Percentiles rank a stretch among this genome's conserved stretches.
These are phyloP conservation scores for Meiosimyza platycephala DNA, from an alignment of 2,888 invertebrate species.

Conservation along the genomic window DNA sequence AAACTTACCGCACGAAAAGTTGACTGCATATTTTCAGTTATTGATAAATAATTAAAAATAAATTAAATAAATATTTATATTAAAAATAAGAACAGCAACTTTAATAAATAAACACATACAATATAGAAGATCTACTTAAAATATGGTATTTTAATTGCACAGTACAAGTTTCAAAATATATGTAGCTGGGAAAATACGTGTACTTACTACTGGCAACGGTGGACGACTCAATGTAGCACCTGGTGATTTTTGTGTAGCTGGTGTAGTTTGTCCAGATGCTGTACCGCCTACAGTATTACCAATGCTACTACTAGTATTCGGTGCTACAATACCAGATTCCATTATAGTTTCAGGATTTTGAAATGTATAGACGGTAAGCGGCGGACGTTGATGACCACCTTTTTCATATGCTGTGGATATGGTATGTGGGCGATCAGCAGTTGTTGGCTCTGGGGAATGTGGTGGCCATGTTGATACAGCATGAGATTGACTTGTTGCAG, in stretches of 20 bases:
- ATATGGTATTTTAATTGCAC: too few species aligned
- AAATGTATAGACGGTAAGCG: slow-evolving; percentile 88
- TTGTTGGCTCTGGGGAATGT: slow-evolving; percentile 68
- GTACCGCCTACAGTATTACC: slow-evolving; percentile 42
- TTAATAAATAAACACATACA: background rate
- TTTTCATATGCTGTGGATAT: slow-evolving; percentile 93
- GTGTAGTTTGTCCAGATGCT: slow-evolving; percentile 58
- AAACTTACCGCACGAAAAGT: slow-evolving; percentile 63
- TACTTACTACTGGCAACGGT: slow-evolving; percentile 78
- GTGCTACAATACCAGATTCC: slow-evolving; percentile 50
- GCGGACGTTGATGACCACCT: slow-evolving; percentile 81
- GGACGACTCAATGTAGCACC: slow-evolving; percentile 72
- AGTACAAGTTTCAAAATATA: too few species aligned
- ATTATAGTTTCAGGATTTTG: slow-evolving; percentile 77
- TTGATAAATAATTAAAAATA: slow-evolving; percentile 44
- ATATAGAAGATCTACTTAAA: background rate
- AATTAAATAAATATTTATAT: slow-evolving; percentile 23
- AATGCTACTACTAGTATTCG: slow-evolving; percentile 39
- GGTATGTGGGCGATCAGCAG: slow-evolving; percentile 90
- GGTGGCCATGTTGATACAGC: slow-evolving; percentile 68
- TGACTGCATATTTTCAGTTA: slow-evolving; percentile 51
- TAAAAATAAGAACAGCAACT: background rate
- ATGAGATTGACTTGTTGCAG: slow-evolving; percentile 65
- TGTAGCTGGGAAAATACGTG: slow-evolving; percentile 8
- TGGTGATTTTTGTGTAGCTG: slow-evolving; percentile 68